phyloP scores from a whole-genome alignment of 2,113 vertebrate species.

The Callithrix jacchus region DNA sequence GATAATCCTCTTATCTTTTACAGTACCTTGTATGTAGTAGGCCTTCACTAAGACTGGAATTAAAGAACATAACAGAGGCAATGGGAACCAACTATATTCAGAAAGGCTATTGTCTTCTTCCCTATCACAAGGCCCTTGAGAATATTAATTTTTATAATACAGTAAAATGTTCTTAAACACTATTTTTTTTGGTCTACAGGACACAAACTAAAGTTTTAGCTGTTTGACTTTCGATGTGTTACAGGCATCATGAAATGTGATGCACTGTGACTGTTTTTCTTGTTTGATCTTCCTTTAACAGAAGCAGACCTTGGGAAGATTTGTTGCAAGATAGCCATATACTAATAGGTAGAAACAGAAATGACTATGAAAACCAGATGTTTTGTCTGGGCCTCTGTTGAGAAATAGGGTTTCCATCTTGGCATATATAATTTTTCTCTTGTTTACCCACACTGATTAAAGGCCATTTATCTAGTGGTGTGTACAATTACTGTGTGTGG shows the following conservation, averaged over 20 bases:
- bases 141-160: conserved; percentile 1
- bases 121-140: background rate
- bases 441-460: conserved; percentile 57
- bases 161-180: background rate
- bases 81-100: background rate
- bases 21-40: background rate
- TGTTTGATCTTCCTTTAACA: conserved; percentile 38
- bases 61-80: background rate
- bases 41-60: background rate
- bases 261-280: conserved; percentile 17
- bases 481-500: background rate
- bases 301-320: conserved; percentile 61
- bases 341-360: conserved; percentile 62
- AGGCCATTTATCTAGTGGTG: conserved; percentile 28
- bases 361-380: conserved; percentile 57
- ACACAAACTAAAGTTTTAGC: background rate
- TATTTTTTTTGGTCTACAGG: background rate
- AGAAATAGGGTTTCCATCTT: conserved; percentile 32
- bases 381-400: conserved; percentile 48
- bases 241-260: conserved; percentile 56
- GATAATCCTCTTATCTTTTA: background rate
- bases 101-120: background rate
- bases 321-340: conserved; percentile 46
- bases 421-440: conserved; percentile 38
- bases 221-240: conserved; percentile 47